A percentile compares a stretch with the other conserved stretches of the same genome.
phyloP scores from a whole-genome alignment of 2,888 invertebrate genomes.

The Lumbricus terrestris region DNA sequence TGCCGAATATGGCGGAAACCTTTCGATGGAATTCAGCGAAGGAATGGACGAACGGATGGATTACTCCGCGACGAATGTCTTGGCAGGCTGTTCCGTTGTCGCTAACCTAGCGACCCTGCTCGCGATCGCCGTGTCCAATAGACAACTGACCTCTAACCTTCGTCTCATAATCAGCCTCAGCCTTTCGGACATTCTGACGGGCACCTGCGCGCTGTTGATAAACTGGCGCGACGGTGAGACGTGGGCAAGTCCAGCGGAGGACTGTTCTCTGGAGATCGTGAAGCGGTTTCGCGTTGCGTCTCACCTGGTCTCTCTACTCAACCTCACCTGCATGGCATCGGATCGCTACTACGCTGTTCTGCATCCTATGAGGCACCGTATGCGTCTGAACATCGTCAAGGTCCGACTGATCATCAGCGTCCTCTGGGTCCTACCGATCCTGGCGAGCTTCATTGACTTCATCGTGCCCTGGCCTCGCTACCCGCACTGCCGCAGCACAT shows the following conservation, averaged over 20 bases:
- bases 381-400: slow-evolving; percentile 19
- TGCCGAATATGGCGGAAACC: neutral
- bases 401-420: slow-evolving; percentile 24
- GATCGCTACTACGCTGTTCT: slow-evolving; percentile 36
- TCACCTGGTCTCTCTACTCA: slow-evolving; percentile 31
- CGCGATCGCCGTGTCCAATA: slow-evolving; percentile 20
- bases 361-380: slow-evolving; percentile 30
- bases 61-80: neutral
- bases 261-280: slow-evolving; percentile 20
- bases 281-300: slow-evolving; percentile 20
- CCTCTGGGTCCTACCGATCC: slow-evolving; percentile 30
- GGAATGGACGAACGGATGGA: neutral
- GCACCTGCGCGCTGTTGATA: slow-evolving; percentile 27
- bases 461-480: slow-evolving; percentile 22
- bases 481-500: slow-evolving; percentile 20
- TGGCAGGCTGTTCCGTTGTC: slow-evolving; percentile 20
- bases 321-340: slow-evolving; percentile 34
- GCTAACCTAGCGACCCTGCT: slow-evolving; percentile 29
- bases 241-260: slow-evolving; percentile 1
- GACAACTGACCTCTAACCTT: slow-evolving; percentile 32
- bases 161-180: slow-evolving; percentile 34
- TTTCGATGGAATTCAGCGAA: neutral
- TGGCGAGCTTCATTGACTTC: slow-evolving; percentile 30
- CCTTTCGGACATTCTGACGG: slow-evolving; percentile 32
- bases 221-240: neutral